Evolutionary conservation across 2,888 invertebrate species (phyloP), one percentile per base, ranked within the genome.

Genomic region (Apodemia hepburni): DNA sequence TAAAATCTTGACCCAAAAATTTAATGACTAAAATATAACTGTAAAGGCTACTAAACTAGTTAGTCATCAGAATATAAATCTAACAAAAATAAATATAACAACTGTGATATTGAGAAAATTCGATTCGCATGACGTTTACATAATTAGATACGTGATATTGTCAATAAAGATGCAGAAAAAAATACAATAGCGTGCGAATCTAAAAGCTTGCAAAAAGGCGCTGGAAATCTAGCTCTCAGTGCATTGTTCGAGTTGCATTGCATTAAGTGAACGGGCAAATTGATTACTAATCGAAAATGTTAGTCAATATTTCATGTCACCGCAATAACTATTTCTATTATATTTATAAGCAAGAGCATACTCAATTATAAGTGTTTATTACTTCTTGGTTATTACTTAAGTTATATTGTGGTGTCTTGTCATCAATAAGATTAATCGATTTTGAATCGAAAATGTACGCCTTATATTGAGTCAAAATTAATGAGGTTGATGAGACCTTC

Each of bases 131-230:
- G 58, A 58, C 47, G 47, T 58, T 58, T 62, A 58, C 61, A 62
- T 62, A 62, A 62, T 62, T 63, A 61, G 33, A 42, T 49, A 61
- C 57, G 61, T 61, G 59, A 59, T 61, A 59, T 61, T 58, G 45
- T 29, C 58, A 61, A 49, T 62, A 54, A 58, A 64, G 64, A 69
- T 64, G 61, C 60, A 68, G 69, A 71, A 73, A 72, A 71, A 70
- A 75, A 74, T 79, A 81, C 78, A 75, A 79, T 79, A 75, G 76
- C 84, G 82, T 85, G 86, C 73, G 84, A 85, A 85, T 73, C 72
- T 76, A 80, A 78, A 77, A 75, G 68, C 69, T 68, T 61, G 70
- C 75, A 85, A 85, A 83, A 85, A 85, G 67, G 18, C 62, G 72
- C 72, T 75, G 58, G 77, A 70, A 69, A 71, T 59, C 68, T 71